phyloP scores from a whole-genome alignment of 2,797 vertebrate species.

The Melopsittacus undulatus region DNA sequence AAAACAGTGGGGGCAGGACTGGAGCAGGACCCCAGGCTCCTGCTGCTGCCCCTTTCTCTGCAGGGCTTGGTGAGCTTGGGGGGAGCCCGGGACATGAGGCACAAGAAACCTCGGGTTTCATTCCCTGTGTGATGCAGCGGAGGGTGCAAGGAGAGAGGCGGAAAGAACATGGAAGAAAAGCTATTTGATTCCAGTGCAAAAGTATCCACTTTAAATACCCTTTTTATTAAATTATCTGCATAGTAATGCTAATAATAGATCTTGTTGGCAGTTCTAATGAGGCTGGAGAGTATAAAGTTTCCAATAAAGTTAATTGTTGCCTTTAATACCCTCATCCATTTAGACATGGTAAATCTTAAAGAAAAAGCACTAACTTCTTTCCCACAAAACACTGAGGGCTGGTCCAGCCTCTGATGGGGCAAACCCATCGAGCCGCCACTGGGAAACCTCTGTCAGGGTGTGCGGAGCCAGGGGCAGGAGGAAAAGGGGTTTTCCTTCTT shows the following conservation, averaged over 20 bases:
- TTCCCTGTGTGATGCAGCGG: not conserved
- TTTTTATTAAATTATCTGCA: conserved; percentile 84
- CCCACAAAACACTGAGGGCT: conserved; percentile 38
- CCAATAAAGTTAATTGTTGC: conserved; percentile 85
- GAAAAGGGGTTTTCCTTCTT: not conserved
- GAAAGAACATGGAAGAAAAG: conserved; percentile 36
- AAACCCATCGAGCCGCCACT: fast-evolving
- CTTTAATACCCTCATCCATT: conserved; percentile 82
- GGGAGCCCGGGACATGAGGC: not conserved
- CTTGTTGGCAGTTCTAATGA: conserved; percentile 84
- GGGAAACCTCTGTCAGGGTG: fast-evolving
- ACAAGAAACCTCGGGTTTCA: not conserved
- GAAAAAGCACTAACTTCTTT: conserved; percentile 66
- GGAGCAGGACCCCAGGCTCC: not conserved
- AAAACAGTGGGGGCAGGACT: fast-evolving
- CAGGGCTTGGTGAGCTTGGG: not conserved
- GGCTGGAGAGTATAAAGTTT: conserved; percentile 83
- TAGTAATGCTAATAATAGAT: conserved; percentile 84
- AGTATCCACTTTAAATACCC: conserved; percentile 82
- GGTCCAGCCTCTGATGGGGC: not conserved
- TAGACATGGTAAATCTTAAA: conserved; percentile 81
- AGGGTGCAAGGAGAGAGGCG: conserved; percentile 52
- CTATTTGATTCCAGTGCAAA: conserved; percentile 76
- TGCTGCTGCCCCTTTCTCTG: not conserved
- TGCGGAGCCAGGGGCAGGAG: not conserved